Evolutionary conservation across 2,113 vertebrate species (phyloP).

Genomic region (Sebastes fasciatus): DNA sequence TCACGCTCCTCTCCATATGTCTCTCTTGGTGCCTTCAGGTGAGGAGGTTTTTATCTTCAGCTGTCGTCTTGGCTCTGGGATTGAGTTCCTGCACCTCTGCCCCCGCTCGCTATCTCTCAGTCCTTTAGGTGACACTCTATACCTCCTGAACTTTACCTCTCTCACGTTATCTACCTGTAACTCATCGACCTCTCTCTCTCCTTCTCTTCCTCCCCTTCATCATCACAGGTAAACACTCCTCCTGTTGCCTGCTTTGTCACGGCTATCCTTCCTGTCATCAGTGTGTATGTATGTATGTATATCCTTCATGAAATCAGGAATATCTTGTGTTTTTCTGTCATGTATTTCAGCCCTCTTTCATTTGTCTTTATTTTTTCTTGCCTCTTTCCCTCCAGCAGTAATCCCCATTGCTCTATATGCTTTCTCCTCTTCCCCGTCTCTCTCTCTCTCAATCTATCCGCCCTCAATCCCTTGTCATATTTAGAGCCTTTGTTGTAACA

Average conservation of each 20-base stretch:
- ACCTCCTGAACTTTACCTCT: constrained; percentile 70
- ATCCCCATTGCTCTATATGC: constrained; percentile 33
- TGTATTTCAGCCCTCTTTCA: neutral
- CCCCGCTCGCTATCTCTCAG: constrained; percentile 48
- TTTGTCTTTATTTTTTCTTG: neutral
- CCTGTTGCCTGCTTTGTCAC: constrained; percentile 22
- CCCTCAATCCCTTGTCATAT: constrained; percentile 65
- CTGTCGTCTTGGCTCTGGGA: constrained; percentile 60
- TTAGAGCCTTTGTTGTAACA: constrained; percentile 55
- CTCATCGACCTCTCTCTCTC: constrained; percentile 49
- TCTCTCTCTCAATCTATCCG: constrained; percentile 38
- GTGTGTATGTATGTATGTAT: neutral
- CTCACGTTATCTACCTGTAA: constrained; percentile 69
- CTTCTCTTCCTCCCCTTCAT: constrained; percentile 46
- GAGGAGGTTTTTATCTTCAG: constrained; percentile 75
- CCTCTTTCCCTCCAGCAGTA: constrained; percentile 28
- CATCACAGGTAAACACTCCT: constrained; percentile 41
- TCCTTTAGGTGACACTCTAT: constrained; percentile 75
- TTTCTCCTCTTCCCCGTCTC: constrained; percentile 28
- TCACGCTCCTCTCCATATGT: constrained; percentile 37
- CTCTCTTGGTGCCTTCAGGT: constrained; percentile 45
- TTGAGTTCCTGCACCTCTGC: constrained; percentile 75
- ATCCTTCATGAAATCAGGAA: neutral
- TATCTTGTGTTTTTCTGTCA: neutral
- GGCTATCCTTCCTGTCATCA: neutral